Conservation (phyloP, 2,888 invertebrate genomes). For the Coecobrya sp. region DNA sequence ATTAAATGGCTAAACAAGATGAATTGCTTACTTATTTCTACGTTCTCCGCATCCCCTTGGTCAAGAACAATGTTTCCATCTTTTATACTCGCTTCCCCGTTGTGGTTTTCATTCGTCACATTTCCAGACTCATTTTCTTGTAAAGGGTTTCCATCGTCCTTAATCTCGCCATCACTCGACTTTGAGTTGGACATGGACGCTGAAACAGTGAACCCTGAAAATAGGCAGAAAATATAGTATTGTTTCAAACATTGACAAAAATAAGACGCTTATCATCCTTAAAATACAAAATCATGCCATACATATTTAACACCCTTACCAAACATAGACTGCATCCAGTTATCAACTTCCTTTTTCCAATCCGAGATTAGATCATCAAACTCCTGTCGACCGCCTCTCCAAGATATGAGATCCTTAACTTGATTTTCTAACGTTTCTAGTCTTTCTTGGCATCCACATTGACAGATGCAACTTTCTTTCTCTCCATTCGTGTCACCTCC, state of each 20-base stretch:
- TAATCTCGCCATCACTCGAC: neutral
- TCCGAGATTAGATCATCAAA: constrained; percentile 37
- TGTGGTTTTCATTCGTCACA: neutral
- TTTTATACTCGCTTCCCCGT: neutral
- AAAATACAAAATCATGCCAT: no score
- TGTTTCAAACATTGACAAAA: neutral
- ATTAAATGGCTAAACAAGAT: neutral
- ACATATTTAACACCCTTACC: no score
- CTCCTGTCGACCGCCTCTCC: constrained; percentile 13
- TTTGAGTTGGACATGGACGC: neutral
- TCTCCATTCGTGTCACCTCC: neutral
- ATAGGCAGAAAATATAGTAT: no score
- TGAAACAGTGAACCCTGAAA: neutral
- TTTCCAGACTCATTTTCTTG: neutral
- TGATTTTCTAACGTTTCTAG: constrained; percentile 28
- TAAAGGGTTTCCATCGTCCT: neutral
- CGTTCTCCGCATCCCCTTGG: constrained; percentile 38
- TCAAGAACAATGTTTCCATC: neutral
- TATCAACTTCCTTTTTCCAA: constrained; percentile 57
- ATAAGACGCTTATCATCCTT: no score
- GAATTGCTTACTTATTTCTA: constrained; percentile 63
- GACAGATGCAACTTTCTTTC: neutral
- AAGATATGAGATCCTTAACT: constrained; percentile 34
- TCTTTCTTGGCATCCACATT: neutral
- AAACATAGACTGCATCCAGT: constrained; percentile 56